Percentiles rank a stretch among this genome's conserved stretches.
Evolutionary conservation across 2,797 vertebrate genomes (phyloP).

Genomic region (Enteromius treurensis): DNA sequence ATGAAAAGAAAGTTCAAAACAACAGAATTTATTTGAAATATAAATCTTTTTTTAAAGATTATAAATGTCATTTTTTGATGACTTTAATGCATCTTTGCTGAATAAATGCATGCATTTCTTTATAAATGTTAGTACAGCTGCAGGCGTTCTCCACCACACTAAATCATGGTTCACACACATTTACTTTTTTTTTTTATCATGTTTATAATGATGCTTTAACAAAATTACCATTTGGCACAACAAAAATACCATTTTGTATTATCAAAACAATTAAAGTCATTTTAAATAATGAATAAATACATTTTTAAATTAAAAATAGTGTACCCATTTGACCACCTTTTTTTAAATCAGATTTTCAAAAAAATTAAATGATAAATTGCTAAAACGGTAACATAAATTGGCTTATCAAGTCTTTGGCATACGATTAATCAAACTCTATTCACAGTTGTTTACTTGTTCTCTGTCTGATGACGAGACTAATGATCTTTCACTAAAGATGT

Average conservation of each 20-base stretch:
- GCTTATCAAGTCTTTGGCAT: constrained; percentile 33
- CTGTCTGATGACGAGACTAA: constrained; percentile 21
- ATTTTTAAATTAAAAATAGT: constrained; percentile 51
- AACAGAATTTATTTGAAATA: not conserved
- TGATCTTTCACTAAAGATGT: constrained; percentile 20
- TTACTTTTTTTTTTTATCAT: constrained; percentile 20
- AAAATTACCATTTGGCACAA: constrained; percentile 52
- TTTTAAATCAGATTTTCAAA: constrained; percentile 25
- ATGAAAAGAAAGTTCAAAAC: not conserved
- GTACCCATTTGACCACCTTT: constrained; percentile 10
- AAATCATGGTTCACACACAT: constrained; percentile 29
- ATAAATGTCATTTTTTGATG: not conserved
- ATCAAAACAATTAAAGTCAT: constrained; percentile 46
- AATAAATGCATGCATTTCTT: not conserved
- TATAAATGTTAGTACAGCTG: no score
- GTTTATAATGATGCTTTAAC: constrained; percentile 58
- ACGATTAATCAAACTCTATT: constrained; percentile 26
- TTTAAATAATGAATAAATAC: constrained; percentile 50
- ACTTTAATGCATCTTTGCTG: not conserved
- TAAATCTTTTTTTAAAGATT: not conserved
- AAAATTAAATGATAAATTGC: constrained; percentile 15
- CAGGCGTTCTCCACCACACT: not conserved
- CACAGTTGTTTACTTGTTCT: constrained; percentile 39
- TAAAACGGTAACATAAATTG: constrained; percentile 55
- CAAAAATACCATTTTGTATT: constrained; percentile 48